phyloP scores from a whole-genome alignment of 2,888 invertebrate species.

The Eupithecia subumbrata region DNA sequence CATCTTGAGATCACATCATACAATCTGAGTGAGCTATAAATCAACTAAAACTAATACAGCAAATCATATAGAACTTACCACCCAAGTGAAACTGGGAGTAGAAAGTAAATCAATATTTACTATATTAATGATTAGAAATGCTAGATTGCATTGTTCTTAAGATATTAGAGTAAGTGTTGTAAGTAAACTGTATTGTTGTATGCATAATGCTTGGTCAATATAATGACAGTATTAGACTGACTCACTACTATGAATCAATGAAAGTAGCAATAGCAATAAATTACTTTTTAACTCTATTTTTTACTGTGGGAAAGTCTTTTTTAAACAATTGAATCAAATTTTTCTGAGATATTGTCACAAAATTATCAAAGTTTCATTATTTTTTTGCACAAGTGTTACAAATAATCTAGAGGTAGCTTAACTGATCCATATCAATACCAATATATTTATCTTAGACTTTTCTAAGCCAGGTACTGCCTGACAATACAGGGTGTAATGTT shows the following conservation, averaged over 20 bases:
- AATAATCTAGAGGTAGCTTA: not conserved
- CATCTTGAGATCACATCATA: too few relatives aligned
- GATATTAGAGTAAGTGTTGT: constrained; percentile 1
- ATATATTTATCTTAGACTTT: not conserved
- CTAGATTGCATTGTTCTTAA: constrained; percentile 5
- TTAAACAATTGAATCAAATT: not conserved
- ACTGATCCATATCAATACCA: not conserved
- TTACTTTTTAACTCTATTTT: not conserved
- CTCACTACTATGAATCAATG: not conserved
- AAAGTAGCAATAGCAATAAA: not conserved
- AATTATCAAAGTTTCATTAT: too few relatives aligned
- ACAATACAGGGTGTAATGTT: too few relatives aligned
- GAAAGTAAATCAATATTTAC: not conserved
- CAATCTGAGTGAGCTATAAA: not conserved
- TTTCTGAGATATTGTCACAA: too few relatives aligned
- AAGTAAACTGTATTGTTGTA: constrained; percentile 25
- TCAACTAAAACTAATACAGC: too few relatives aligned
- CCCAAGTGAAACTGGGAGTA: too few relatives aligned
- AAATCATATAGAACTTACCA: too few relatives aligned
- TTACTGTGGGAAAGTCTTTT: not conserved
- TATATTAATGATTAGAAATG: not conserved
- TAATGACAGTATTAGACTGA: constrained; percentile 4
- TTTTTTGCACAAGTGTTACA: not conserved
- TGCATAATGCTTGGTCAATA: constrained; percentile 22
- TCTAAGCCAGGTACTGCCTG: too few relatives aligned